Percentiles rank a stretch among this genome's conserved stretches.
These are phyloP conservation scores for Lycocerus yunnanus DNA, from an alignment of 2,888 invertebrate genomes.

Conservation along the genomic window DNA sequence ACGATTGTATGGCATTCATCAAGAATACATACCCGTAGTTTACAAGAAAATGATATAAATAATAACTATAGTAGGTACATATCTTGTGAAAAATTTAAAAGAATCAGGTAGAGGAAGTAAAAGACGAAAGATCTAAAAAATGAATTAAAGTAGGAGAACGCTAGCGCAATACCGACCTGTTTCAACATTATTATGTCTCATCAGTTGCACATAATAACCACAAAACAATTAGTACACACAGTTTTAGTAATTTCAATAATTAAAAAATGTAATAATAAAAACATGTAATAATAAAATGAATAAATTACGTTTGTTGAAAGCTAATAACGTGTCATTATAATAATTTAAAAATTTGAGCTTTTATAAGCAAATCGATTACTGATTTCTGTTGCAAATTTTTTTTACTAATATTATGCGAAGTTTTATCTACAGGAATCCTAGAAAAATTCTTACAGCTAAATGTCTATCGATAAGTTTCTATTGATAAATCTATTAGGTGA, in stretches of 20 bases:
- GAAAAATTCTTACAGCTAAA: conserved; percentile 22
- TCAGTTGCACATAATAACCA: no score
- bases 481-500: conserved; percentile 36
- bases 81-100: no score
- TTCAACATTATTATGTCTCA: no score
- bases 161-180: no score
- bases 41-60: background rate
- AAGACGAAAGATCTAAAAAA: no score
- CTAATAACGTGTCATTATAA: conserved; percentile 21
- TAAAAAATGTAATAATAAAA: conserved; percentile 6
- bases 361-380: conserved; percentile 17
- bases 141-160: no score
- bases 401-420: conserved; percentile 18
- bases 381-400: conserved; percentile 7
- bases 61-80: background rate
- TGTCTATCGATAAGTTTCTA: conserved; percentile 19
- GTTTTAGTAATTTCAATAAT: background rate
- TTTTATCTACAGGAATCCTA: conserved; percentile 27
- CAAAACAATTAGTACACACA: background rate
- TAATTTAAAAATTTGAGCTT: conserved; percentile 18
- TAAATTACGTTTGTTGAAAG: conserved; percentile 41
- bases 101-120: no score
- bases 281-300: conserved; percentile 21
- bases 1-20: background rate
- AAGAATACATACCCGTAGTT: background rate